Evolutionary conservation across 2,888 invertebrate genomes (phyloP).

Genomic region (Callosobruchus maculatus): DNA sequence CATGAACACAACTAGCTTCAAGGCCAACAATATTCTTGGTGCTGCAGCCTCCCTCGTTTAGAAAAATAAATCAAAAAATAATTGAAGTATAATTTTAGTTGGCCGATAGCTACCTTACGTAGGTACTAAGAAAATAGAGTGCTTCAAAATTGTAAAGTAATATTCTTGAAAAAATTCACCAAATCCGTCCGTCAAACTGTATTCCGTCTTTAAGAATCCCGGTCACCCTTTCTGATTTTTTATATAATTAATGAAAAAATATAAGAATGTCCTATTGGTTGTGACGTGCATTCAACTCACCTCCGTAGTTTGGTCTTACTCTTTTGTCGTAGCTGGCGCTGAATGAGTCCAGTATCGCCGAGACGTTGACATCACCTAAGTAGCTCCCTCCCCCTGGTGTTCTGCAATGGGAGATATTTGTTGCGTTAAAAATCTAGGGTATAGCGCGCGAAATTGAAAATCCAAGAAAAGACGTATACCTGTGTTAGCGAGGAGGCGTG

Average conservation of each 20-base stretch:
- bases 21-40: too few relatives aligned
- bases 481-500: too few relatives aligned
- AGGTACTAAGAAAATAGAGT: too few relatives aligned
- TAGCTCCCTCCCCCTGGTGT: constrained; percentile 76
- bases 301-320: constrained; percentile 98
- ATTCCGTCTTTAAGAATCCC: not conserved
- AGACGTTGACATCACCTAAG: constrained; percentile 91
- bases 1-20: too few relatives aligned
- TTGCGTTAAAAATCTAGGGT: not conserved
- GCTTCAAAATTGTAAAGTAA: too few relatives aligned
- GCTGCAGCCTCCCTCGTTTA: too few relatives aligned
- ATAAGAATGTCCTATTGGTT: not conserved
- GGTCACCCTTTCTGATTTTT: not conserved
- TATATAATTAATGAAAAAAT: not conserved
- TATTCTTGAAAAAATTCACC: too few relatives aligned
- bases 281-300: constrained; percentile 55
- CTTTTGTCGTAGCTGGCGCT: constrained; percentile 98
- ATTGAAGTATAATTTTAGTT: too few relatives aligned
- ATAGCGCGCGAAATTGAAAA: too few relatives aligned
- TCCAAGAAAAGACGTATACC: too few relatives aligned
- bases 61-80: too few relatives aligned
- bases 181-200: not conserved
- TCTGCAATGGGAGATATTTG: constrained; percentile 48
- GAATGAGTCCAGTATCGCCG: constrained; percentile 91
- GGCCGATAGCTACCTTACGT: too few relatives aligned